A percentile compares a stretch with the other conserved stretches of the same genome.
Conservation (phyloP, 2,888 invertebrate species). For the Coelinius sp. region DNA sequence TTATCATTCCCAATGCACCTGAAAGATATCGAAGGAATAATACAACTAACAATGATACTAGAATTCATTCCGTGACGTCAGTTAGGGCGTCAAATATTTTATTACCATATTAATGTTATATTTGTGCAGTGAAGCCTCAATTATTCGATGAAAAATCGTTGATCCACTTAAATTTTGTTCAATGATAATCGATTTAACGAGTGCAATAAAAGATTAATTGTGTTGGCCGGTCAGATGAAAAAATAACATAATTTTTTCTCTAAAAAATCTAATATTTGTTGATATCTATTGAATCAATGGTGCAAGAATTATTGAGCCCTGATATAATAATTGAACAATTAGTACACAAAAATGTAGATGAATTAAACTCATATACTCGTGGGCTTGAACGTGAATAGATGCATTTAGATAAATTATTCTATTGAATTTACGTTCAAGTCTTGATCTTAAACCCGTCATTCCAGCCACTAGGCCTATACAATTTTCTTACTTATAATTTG, state of each 20-base stretch:
- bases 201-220: slow-evolving; percentile 13
- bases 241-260: neutral
- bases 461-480: slow-evolving; percentile 14
- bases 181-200: neutral
- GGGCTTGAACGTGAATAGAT: slow-evolving; percentile 15
- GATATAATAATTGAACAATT: neutral
- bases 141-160: slow-evolving; percentile 10
- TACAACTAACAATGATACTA: slow-evolving; percentile 11
- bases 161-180: neutral
- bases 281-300: neutral
- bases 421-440: slow-evolving; percentile 1
- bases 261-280: slow-evolving; percentile 20
- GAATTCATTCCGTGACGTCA: slow-evolving; percentile 34
- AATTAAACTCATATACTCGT: neutral
- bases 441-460: slow-evolving; percentile 18
- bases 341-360: neutral
- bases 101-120: slow-evolving; percentile 35
- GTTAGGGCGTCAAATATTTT: slow-evolving; percentile 45
- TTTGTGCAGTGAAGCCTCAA: slow-evolving; percentile 1
- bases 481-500: neutral
- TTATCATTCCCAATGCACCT: neutral
- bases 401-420: neutral
- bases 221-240: neutral
- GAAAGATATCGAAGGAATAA: neutral
- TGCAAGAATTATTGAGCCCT: neutral